Conservation (phyloP, 2,888 invertebrate genomes). For the Philereme transversata region DNA sequence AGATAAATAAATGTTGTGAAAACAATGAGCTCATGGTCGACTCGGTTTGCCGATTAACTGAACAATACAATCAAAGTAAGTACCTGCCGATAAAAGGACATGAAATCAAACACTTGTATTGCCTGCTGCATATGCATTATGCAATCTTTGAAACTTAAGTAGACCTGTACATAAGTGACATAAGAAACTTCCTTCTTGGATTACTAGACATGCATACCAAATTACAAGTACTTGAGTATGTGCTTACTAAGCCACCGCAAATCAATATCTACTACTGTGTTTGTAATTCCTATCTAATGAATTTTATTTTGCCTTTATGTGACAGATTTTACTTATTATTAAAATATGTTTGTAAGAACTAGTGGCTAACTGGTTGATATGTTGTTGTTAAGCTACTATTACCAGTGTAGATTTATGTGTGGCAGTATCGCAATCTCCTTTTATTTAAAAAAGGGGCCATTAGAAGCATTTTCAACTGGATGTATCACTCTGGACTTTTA, state of each 20-base stretch:
- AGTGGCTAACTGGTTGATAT: too few relatives aligned
- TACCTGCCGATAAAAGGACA: conserved; percentile 34
- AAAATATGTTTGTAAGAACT: neutral
- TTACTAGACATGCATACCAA: conserved; percentile 25
- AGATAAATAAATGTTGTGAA: conserved; percentile 92
- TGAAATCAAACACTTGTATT: conserved; percentile 17
- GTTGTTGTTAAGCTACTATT: too few relatives aligned
- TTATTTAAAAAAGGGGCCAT: too few relatives aligned
- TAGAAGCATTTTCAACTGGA: too few relatives aligned
- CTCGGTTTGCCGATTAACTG: conserved; percentile 85
- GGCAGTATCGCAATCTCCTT: too few relatives aligned
- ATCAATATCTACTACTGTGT: conserved; percentile 1
- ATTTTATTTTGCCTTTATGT: neutral
- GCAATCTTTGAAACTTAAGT: conserved; percentile 27
- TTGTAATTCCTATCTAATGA: neutral
- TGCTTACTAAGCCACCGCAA: neutral
- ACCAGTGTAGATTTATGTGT: too few relatives aligned
- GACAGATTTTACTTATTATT: neutral
- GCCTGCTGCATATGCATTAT: conserved; percentile 8
- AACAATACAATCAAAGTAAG: conserved; percentile 84
- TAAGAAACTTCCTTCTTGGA: conserved; percentile 17
- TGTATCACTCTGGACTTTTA: too few relatives aligned
- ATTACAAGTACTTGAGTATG: conserved; percentile 16
- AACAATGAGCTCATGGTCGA: conserved; percentile 88
- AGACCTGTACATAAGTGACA: conserved; percentile 8